Base-by-base conservation (phyloP, 2,888 invertebrate species). In the Saturnia pavonia region DNA sequence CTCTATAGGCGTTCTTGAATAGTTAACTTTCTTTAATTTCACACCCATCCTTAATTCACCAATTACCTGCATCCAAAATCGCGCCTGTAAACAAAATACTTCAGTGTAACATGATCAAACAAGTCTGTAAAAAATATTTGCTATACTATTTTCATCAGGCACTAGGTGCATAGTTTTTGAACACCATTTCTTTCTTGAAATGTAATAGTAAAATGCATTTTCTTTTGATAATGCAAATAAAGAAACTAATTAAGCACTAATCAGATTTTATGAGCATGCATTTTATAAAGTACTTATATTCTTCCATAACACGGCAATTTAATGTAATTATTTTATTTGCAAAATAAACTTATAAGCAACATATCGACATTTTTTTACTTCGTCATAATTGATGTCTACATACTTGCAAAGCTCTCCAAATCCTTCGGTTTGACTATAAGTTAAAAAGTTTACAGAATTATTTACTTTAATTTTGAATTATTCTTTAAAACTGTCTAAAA, bases 61-160 rank as follows among this genome's bases (percentile, higher is more conserved):
- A 87, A 99, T 98, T 66, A 99, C 98, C 95, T 98, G 98, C 88
- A 98, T 96, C 98, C 98, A 98, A 90, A 99, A 97, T 84, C 98
- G 96, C 77, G 99, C 98, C 98, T 98, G 94, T 57, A n/a, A 68
- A 68, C 14, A 60, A 63, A 71, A 9, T 14, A 1, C 40, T 9
- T 22, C 48, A 81, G 69, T 75, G 48, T 45, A 71, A 63, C 63
- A n/a, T 51, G 2, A 22, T n/a, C 19, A 12, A 1, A 14, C 25
- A 60, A 60, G 25, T 27, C 57, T 34, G 16, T 34, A 16, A 67
- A 8, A 25, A 67, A 1, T 48, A 34, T 67, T 68, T 68, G 68
- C 68, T 68, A 51, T 54, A 7, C 4, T 48, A 45, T 27, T 68
- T 22, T 19, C 1, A 51, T 19, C 34, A 54, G 68, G 68, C 34